These are phyloP conservation scores for Spea multiplicata DNA, from an alignment of 2,113 vertebrate genomes.

Conservation along the genomic window DNA sequence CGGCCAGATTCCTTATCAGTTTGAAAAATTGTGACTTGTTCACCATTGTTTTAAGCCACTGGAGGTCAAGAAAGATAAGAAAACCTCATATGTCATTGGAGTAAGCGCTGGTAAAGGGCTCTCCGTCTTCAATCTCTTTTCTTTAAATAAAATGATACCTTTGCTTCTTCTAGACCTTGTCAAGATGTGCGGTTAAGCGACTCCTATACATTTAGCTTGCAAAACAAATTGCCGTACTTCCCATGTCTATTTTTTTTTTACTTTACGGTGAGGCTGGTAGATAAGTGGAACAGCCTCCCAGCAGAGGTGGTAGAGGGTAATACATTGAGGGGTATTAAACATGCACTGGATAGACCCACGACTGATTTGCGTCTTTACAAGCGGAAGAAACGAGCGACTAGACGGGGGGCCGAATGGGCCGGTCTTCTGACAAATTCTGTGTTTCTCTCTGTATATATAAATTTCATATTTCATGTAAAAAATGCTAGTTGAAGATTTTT, in stretches of 20 bases:
- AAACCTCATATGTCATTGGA: not conserved
- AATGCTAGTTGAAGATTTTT: not conserved
- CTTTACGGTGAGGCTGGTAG: too few species aligned
- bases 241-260: not conserved
- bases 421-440: too few species aligned
- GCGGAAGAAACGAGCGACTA: too few species aligned
- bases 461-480: not conserved
- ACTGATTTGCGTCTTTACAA: too few species aligned
- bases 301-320: too few species aligned
- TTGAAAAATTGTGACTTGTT: not conserved
- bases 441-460: too few species aligned
- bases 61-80: not conserved
- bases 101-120: too few species aligned
- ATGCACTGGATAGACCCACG: too few species aligned
- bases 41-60: not conserved
- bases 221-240: too few species aligned
- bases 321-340: too few species aligned
- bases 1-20: not conserved
- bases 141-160: not conserved
- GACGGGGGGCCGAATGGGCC: too few species aligned
- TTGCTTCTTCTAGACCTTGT: not conserved
- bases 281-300: too few species aligned
- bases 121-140: not conserved
- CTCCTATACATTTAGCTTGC: not conserved
- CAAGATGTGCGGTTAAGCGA: not conserved